Conservation (phyloP, 2,797 vertebrate species). For the Eutrigla gurnardus region DNA sequence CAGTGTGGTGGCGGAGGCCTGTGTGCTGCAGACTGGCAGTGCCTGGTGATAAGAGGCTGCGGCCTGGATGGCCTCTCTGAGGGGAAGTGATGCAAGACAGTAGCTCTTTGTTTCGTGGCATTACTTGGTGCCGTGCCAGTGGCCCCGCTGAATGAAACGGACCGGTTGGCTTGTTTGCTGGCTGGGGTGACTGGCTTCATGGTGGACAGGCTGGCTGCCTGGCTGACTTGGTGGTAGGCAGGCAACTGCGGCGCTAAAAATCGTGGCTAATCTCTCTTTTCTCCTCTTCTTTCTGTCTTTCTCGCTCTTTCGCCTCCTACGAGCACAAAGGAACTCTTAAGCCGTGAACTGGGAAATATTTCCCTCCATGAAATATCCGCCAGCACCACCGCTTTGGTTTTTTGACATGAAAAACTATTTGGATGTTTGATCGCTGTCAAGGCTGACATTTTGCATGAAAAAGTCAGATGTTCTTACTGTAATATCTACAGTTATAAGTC, state of each 20-base stretch:
- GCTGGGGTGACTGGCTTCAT: conserved; percentile 71
- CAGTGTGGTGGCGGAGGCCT: conserved; percentile 55
- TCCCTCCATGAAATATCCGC: conserved; percentile 13
- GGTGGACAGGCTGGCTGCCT: conserved; percentile 72
- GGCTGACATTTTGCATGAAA: conserved; percentile 13
- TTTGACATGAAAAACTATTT: conserved; percentile 37
- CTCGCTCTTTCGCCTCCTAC: conserved; percentile 32
- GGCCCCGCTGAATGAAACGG: conserved; percentile 80
- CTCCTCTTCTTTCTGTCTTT: conserved; percentile 47
- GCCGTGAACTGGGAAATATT: conserved; percentile 48
- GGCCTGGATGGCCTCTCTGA: conserved; percentile 78
- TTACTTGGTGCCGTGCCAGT: conserved; percentile 83
- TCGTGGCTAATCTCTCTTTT: conserved; percentile 74
- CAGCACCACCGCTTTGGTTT: conserved; percentile 15
- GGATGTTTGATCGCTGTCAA: conserved; percentile 31
- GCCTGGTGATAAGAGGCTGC: conserved; percentile 84
- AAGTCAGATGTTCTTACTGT: conserved; percentile 24
- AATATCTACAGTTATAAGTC: not conserved
- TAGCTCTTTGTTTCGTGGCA: conserved; percentile 85
- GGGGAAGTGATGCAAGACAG: conserved; percentile 87
- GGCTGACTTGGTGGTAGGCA: conserved; percentile 72
- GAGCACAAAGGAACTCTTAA: conserved; percentile 51
- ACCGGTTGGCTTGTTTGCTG: conserved; percentile 78
- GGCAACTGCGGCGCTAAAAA: conserved; percentile 67
- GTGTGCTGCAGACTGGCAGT: conserved; percentile 75